Evolutionary conservation across 2,888 invertebrate species (phyloP), one percentile per base, ranked within the genome.

Genomic region (Ormyrus thymus): DNA sequence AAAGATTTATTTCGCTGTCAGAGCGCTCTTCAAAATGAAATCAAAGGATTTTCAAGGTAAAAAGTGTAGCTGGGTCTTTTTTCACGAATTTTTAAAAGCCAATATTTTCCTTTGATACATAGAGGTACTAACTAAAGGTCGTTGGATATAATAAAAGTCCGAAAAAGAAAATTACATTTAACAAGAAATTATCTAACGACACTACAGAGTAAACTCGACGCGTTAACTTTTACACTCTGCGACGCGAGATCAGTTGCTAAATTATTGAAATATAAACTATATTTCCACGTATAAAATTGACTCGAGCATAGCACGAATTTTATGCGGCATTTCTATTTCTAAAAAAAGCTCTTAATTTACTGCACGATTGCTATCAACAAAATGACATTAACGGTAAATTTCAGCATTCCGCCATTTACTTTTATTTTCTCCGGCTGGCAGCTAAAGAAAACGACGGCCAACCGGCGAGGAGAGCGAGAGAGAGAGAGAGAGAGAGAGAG

Each of bases 351-450:
- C 61, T 72, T 76, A 66, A 76, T 76, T 76, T 76, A 68, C 75
- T n/a, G 62, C 66, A 6, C 55, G 56, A 55, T 78, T 46, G 76
- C 56, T 68, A 72, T 79, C 68, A 68, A 62, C 11, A 61, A 55
- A 79, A 70, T 53, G 74, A 65, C 65, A 71, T 45, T 76, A 76
- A 71, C 79, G 75, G 79, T 79, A 66, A 71, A 79, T 71, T 74
- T 56, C 43, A 55, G 45, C 73, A 68, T 73, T 69, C 45, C 9
- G 53, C 53, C 43, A 13, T 69, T 64, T 61, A 66, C 66, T 72
- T 80, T 80, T 77, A 76, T 76, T 76, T 73, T 68, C 70, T 68
- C 29, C 29, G 29, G 29, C 29, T 29, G 29, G 29, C 29, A 29
- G 29, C 29, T 29, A 29, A 29, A 29, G 29, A 29, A 29, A 29